phyloP scores from a whole-genome alignment of 1,140 invertebrate species.

The Orius insidiosus region DNA sequence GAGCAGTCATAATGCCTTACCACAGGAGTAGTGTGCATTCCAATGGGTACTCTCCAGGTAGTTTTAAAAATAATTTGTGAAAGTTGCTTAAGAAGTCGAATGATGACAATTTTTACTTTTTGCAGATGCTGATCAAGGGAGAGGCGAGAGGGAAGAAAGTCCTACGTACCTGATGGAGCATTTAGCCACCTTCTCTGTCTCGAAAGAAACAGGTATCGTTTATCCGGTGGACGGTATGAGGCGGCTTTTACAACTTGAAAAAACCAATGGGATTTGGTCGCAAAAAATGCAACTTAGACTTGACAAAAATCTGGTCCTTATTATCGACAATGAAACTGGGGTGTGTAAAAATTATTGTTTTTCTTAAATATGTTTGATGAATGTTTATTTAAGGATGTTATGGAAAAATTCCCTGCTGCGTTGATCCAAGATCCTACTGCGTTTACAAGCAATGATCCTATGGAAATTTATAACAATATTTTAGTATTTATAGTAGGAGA shows the following conservation, averaged over 20 bases:
- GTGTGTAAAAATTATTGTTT: slow-evolving; percentile 35
- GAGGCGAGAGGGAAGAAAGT: slow-evolving; percentile 33
- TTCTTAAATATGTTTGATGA: not conserved
- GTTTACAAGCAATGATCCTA: slow-evolving; percentile 88
- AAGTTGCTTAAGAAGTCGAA: too few relatives aligned
- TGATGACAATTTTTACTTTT: not conserved
- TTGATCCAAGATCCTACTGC: slow-evolving; percentile 89
- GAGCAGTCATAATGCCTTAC: slow-evolving; percentile 18
- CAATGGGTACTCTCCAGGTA: slow-evolving; percentile 22
- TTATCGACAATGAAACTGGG: slow-evolving; percentile 92
- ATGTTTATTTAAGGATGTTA: slow-evolving; percentile 53
- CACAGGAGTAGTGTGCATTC: slow-evolving; percentile 22
- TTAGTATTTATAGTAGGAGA: slow-evolving; percentile 84
- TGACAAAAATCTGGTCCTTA: slow-evolving; percentile 73
- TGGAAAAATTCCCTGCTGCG: slow-evolving; percentile 86
- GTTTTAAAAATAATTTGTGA: slow-evolving; percentile 2
- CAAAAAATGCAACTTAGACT: slow-evolving; percentile 90
- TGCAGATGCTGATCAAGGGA: slow-evolving; percentile 15
- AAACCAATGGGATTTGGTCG: slow-evolving; percentile 96
- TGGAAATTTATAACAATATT: slow-evolving; percentile 97
- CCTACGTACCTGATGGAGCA: slow-evolving; percentile 85
- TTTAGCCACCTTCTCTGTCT: slow-evolving; percentile 92
- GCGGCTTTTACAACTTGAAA: slow-evolving; percentile 85
- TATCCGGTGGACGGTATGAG: slow-evolving; percentile 91
- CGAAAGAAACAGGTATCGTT: slow-evolving; percentile 67